phyloP scores from a whole-genome alignment of 2,888 invertebrate species.

The Globia sparganii region DNA sequence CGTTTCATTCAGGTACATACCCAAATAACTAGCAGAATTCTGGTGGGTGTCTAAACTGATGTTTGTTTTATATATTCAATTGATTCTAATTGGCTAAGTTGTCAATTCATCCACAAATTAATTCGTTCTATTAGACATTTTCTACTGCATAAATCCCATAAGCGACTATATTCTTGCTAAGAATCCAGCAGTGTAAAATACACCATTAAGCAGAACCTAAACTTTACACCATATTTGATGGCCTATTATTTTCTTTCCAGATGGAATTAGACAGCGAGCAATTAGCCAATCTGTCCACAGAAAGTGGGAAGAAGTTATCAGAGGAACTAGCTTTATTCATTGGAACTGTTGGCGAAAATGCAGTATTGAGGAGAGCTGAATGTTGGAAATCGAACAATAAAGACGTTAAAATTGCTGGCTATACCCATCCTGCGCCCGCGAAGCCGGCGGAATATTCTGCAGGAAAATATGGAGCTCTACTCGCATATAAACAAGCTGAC shows the following conservation, averaged over 20 bases:
- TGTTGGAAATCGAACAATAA: conserved; percentile 91
- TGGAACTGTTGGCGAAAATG: conserved; percentile 97
- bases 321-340: conserved; percentile 96
- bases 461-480: conserved; percentile 96
- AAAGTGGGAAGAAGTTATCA: conserved; percentile 93
- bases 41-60: not conserved
- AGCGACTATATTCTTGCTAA: not conserved
- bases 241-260: conserved; percentile 76
- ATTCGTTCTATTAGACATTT: not conserved
- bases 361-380: conserved; percentile 94
- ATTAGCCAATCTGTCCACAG: conserved; percentile 91
- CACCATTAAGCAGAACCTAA: not conserved
- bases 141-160: not conserved
- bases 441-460: conserved; percentile 88
- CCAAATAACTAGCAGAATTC: not conserved
- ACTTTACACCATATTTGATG: not conserved
- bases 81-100: not conserved
- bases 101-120: not conserved
- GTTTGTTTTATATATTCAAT: not conserved
- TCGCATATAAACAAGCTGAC: conserved; percentile 92
- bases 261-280: conserved; percentile 92
- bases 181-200: not conserved
- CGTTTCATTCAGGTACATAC: too few relatives aligned
- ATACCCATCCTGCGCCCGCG: conserved; percentile 94
- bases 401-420: conserved; percentile 91